These are phyloP conservation scores for Delphinus delphis DNA, from an alignment of 2,113 vertebrate genomes.

Conservation along the genomic window DNA sequence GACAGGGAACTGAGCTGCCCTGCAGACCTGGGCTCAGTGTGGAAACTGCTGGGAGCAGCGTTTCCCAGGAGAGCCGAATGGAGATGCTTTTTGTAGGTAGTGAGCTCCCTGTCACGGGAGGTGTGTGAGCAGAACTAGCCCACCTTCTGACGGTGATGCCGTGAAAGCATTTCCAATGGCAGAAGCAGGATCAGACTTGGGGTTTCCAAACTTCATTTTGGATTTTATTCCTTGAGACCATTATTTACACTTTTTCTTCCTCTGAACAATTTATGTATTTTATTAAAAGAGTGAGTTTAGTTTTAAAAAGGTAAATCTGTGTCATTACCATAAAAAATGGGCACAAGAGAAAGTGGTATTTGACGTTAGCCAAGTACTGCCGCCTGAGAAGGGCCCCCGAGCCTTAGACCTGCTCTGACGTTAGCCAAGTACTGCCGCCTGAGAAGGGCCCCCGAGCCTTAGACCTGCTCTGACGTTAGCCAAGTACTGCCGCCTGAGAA, in stretches of 20 bases:
- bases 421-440: neutral
- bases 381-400: too few relatives aligned
- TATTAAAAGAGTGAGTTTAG: neutral
- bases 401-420: neutral
- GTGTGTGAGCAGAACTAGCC: accelerated
- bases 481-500: neutral
- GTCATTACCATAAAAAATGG: neutral
- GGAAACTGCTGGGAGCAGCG: accelerated
- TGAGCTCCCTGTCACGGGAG: neutral
- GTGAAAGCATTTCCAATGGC: neutral
- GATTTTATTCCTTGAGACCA: neutral
- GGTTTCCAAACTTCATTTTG: neutral
- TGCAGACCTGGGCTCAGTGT: neutral
- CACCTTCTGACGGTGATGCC: accelerated
- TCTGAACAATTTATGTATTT: neutral
- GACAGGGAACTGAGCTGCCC: accelerated
- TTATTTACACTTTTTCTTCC: neutral
- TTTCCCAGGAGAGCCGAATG: accelerated
- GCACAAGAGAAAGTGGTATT: neutral
- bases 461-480: neutral
- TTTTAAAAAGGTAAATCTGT: neutral
- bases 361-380: neutral
- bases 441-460: too few relatives aligned
- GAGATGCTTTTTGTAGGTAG: neutral
- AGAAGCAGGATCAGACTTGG: neutral